phyloP scores from a whole-genome alignment of 2,113 vertebrate species.

The Ascaphus truei region DNA sequence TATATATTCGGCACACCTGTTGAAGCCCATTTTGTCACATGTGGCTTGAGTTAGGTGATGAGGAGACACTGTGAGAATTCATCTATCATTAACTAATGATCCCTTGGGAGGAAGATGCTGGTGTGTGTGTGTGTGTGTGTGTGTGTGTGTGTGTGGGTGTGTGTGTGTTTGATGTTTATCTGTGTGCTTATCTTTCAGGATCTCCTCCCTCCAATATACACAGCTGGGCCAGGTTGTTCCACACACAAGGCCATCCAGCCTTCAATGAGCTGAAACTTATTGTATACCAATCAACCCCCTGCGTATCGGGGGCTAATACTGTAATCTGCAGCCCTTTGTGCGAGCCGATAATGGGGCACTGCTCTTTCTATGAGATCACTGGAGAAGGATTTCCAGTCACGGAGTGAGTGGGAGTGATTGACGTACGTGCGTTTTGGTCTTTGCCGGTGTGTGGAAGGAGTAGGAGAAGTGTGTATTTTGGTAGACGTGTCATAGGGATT shows the following conservation, averaged over 20 bases:
- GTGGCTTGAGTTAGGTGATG: neutral
- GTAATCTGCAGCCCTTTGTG: slow-evolving; percentile 18
- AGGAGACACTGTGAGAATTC: neutral
- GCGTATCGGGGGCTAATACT: slow-evolving; percentile 14
- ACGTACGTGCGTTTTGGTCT: slow-evolving; percentile 16
- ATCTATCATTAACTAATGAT: neutral
- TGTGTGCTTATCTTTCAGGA: neutral
- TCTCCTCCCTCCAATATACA: neutral
- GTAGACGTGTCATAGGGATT: no score
- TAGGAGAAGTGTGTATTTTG: no score
- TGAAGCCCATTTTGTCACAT: neutral
- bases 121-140: neutral
- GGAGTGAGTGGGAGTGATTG: slow-evolving; percentile 18
- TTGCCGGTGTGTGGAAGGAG: no score
- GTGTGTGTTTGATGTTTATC: neutral
- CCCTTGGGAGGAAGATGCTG: neutral
- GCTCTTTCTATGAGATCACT: slow-evolving; percentile 13
- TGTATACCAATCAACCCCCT: slow-evolving; percentile 9
- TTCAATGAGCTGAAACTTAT: slow-evolving; percentile 22
- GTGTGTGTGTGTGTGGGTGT: neutral
- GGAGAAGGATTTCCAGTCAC: slow-evolving; percentile 25
- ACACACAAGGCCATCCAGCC: slow-evolving; percentile 5
- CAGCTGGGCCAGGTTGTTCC: slow-evolving; percentile 1
- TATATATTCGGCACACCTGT: no score
- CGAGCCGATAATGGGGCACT: slow-evolving; percentile 25